Percentiles rank a stretch among this genome's conserved stretches.
Conservation (phyloP, 1,140 invertebrate species). For the Fopius arisanus region DNA sequence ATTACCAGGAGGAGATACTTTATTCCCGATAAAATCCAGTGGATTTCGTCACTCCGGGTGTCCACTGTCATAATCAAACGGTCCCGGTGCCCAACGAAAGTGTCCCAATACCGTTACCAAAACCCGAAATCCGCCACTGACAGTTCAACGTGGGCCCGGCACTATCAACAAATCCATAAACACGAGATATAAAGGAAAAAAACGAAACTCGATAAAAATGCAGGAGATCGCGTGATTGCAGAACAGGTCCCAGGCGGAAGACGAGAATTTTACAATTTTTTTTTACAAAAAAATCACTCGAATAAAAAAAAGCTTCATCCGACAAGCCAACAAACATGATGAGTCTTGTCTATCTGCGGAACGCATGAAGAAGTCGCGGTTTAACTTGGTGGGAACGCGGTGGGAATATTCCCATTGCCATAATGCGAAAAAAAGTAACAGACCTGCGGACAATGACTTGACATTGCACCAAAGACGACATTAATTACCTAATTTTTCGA, state of each 20-base stretch:
- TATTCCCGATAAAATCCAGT: no score
- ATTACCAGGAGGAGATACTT: neutral
- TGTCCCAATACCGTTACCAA: conserved; percentile 13
- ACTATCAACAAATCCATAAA: neutral
- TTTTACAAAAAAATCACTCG: neutral
- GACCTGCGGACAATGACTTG: neutral
- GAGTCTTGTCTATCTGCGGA: neutral
- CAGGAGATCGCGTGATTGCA: neutral
- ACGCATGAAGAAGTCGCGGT: neutral
- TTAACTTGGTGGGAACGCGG: neutral
- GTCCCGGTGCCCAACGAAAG: conserved; percentile 5
- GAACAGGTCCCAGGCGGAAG: conserved; percentile 9
- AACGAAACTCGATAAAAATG: neutral
- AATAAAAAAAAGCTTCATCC: neutral
- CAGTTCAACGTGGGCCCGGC: neutral
- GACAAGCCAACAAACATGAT: neutral
- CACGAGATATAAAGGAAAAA: no score
- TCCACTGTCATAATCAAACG: neutral
- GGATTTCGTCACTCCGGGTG: no score
- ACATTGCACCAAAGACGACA: neutral
- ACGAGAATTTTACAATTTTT: neutral
- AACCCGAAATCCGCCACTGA: neutral
- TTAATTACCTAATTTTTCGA: neutral
- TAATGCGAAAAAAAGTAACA: neutral
- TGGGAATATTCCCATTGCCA: neutral